phyloP scores from a whole-genome alignment of 2,113 vertebrate species.

The Podarcis raffonei region DNA sequence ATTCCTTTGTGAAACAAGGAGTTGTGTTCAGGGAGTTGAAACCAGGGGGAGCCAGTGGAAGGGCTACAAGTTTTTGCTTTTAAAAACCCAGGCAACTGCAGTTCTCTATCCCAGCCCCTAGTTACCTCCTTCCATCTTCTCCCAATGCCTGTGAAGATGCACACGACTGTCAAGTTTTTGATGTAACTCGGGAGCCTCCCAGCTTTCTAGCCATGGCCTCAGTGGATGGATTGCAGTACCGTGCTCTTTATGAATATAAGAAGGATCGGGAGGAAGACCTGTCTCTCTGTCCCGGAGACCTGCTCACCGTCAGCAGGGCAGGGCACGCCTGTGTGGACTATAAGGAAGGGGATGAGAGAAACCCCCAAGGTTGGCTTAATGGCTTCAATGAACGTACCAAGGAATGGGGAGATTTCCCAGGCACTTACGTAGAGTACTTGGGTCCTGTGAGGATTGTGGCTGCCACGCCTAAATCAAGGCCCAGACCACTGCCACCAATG shows the following conservation, averaged over 20 bases:
- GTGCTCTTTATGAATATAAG: slow-evolving; percentile 82
- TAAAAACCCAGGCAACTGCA: not conserved
- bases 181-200: not conserved
- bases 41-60: rapidly evolving
- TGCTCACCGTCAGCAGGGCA: slow-evolving; percentile 77
- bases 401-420: slow-evolving; percentile 82
- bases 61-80: not conserved
- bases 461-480: slow-evolving; percentile 68
- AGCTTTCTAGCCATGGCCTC: slow-evolving; percentile 64
- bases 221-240: slow-evolving; percentile 81
- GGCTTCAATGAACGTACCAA: slow-evolving; percentile 83
- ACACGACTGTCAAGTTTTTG: rapidly evolving
- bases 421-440: slow-evolving; percentile 84
- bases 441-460: slow-evolving; percentile 63
- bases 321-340: slow-evolving; percentile 67
- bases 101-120: not conserved
- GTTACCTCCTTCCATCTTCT: not conserved
- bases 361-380: slow-evolving; percentile 80
- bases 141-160: rapidly evolving
- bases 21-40: rapidly evolving
- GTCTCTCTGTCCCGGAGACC: slow-evolving; percentile 79
- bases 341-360: slow-evolving; percentile 80
- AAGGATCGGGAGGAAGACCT: slow-evolving; percentile 81
- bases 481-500: slow-evolving; percentile 72
- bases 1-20: rapidly evolving